These are phyloP conservation scores for Tokudaia muenninki DNA, from an alignment of 2,797 vertebrate species.

Conservation along the genomic window DNA sequence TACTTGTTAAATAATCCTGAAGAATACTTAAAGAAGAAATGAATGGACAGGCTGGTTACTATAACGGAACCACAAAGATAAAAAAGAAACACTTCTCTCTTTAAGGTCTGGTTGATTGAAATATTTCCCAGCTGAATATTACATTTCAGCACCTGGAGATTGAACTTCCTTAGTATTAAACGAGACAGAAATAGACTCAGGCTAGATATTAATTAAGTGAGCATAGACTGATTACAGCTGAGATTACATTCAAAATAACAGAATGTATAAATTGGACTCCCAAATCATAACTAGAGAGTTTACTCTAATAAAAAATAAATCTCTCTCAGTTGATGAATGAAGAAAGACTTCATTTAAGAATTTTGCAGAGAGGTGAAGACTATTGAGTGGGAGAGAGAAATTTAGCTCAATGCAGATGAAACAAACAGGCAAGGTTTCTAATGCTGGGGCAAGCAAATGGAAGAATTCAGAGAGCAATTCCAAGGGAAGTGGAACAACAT, in stretches of 20 bases:
- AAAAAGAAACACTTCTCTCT: background rate
- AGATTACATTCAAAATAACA: background rate
- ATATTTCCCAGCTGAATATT: background rate
- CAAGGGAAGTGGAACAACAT: background rate
- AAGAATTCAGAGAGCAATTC: background rate
- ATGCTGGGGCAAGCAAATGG: background rate
- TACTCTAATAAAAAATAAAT: background rate
- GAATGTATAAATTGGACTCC: background rate
- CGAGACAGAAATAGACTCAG: background rate
- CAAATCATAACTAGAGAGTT: background rate
- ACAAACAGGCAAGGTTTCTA: background rate
- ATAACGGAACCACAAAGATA: background rate
- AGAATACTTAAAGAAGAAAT: slow-evolving; percentile 14
- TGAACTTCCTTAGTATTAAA: background rate
- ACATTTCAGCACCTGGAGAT: background rate
- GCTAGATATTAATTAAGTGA: background rate
- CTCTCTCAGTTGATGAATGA: background rate
- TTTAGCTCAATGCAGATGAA: background rate
- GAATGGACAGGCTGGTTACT: background rate
- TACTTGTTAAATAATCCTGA: background rate
- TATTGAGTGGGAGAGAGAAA: background rate
- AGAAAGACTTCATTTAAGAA: background rate
- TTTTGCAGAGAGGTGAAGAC: background rate
- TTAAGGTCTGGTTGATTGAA: background rate
- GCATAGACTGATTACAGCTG: background rate